Conservation (phyloP, 2,113 vertebrate genomes). For the Strix uralensis region DNA sequence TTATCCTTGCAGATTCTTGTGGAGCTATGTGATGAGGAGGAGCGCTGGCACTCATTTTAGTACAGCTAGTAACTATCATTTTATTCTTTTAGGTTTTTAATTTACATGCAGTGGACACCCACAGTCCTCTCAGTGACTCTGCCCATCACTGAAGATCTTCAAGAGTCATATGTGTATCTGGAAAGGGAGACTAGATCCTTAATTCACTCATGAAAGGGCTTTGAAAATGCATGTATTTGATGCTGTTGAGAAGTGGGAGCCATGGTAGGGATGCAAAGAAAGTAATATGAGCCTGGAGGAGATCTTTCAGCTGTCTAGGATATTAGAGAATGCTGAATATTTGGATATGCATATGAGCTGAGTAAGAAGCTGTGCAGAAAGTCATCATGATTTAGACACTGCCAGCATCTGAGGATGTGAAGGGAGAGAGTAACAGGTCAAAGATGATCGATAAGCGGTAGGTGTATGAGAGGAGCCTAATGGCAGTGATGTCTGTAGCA, state of each 20-base stretch:
- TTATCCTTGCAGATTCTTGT: background rate
- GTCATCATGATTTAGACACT: background rate
- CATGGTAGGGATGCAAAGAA: background rate
- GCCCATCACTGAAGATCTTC: background rate
- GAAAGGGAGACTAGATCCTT: background rate
- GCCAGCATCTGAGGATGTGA: background rate
- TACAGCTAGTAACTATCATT: background rate
- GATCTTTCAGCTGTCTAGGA: background rate
- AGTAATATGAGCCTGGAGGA: background rate
- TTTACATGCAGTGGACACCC: background rate
- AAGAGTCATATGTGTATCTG: background rate
- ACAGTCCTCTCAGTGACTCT: background rate
- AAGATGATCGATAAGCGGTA: background rate
- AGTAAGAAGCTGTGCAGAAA: background rate
- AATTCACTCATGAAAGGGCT: background rate
- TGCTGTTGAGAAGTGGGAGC: background rate
- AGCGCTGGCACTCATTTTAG: background rate
- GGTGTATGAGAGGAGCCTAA: background rate
- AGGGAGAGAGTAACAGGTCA: background rate
- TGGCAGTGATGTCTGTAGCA: background rate
- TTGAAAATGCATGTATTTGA: background rate
- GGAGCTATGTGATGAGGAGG: background rate
- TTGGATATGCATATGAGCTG: background rate
- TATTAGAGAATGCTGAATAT: background rate
- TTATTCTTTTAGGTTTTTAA: background rate